Evolutionary conservation across 2,113 vertebrate species (phyloP).

Genomic region (Fulica atra): DNA sequence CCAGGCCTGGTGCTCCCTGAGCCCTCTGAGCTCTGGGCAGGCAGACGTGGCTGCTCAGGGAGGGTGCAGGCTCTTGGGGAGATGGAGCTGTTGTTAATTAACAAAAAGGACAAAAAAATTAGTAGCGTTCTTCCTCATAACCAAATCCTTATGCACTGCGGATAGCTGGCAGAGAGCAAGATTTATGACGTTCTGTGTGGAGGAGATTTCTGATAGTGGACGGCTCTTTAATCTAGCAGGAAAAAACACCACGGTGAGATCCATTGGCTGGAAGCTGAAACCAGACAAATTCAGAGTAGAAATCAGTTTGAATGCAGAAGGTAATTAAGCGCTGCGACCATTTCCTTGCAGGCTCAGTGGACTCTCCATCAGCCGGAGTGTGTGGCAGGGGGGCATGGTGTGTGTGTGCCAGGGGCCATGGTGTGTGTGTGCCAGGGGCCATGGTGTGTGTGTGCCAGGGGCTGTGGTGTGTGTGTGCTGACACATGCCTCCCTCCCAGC

Average conservation of each 20-base stretch:
- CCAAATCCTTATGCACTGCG: not conserved
- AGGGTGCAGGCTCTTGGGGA: accelerated
- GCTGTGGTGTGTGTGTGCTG: accelerated
- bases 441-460: accelerated
- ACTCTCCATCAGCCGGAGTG: accelerated
- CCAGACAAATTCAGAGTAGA: slow-evolving; percentile 10
- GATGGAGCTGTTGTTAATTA: slow-evolving; percentile 32
- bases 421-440: not conserved
- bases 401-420: not conserved
- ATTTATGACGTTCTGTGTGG: slow-evolving; percentile 17
- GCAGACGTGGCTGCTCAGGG: not conserved
- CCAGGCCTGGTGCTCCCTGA: not conserved
- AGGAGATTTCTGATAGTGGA: slow-evolving; percentile 53
- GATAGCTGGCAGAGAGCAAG: slow-evolving; percentile 11
- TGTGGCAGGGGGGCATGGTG: no score
- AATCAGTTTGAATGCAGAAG: not conserved
- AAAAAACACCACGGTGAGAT: not conserved
- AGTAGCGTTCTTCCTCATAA: not conserved
- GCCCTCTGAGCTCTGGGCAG: not conserved
- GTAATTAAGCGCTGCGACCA: not conserved
- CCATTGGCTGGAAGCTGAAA: slow-evolving; percentile 24
- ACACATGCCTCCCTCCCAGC: not conserved
- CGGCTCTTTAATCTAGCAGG: slow-evolving; percentile 38
- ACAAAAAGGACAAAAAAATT: slow-evolving; percentile 32
- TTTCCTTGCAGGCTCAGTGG: not conserved